Evolutionary conservation across 1,140 invertebrate species (phyloP), one percentile per base, ranked within the genome.

Genomic region (Sitophilus oryzae): DNA sequence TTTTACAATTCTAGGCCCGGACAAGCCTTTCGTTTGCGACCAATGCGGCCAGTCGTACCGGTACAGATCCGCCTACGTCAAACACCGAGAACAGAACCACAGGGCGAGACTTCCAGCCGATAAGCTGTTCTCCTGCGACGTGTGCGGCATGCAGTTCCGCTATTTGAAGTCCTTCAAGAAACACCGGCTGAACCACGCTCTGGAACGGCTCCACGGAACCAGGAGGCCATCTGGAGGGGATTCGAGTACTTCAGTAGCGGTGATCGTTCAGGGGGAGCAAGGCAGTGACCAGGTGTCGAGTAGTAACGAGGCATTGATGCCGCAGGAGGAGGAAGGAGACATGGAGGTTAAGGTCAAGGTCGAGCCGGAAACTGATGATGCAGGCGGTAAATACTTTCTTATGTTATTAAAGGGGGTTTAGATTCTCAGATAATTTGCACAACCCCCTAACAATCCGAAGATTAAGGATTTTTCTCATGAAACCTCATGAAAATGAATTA

Each of bases 21-120:
- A 91, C 68, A 93, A 91, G 65, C 88, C 89, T n/a, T 91, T 91
- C 73, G 88, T 89, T 8, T 93, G 89, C 73, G 88, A 91, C 63
- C 88, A 91, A 65, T 93, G 89, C 71, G 89, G 89, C 6, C 89
- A 93, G 63, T 88, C 87, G 62, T 93, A 93, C 71, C 82, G 88
- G 57, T 92, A 92, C 66, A 79, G 89, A 40, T 91, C 88, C 15
- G 88, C 89, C 5, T 93, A 90, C 71, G 85, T 89, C 23, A 90
- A 91, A 65, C 89, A 92, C 68, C 81, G 89, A 38, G 89, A 91
- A 67, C 89, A 91, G 71, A 91, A 92, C 65, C 89, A 93, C 64
- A 80, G 88, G 0, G 88, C 89, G 1, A 76, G 88, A 1, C 72
- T 91, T 6, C 89, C 89, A 0, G 89, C 89, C 6, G 89, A 91